Evolutionary conservation across 1,140 invertebrate genomes (phyloP).

Genomic region (Sitobion miscanthi): DNA sequence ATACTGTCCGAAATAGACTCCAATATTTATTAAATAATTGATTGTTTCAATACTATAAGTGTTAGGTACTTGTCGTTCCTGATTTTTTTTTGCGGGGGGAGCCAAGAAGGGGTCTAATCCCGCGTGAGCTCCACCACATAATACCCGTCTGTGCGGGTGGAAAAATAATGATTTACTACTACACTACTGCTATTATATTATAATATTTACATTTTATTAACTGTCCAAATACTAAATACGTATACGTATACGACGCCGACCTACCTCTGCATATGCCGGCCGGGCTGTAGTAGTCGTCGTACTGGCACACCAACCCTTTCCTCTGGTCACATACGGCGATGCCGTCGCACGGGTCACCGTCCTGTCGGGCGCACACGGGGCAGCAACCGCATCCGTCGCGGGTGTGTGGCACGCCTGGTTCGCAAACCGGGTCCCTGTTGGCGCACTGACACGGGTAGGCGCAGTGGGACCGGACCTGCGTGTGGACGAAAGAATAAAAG

Average conservation of each 20-base stretch:
- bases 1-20: too few relatives aligned
- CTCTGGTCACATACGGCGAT: conserved; percentile 62
- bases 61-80: not conserved
- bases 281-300: conserved; percentile 59
- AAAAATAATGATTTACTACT: not conserved
- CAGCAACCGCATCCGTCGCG: conserved; percentile 67
- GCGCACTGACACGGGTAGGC: conserved; percentile 62
- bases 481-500: conserved; percentile 22
- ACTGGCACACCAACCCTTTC: conserved; percentile 63
- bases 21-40: not conserved
- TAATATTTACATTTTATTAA: not conserved
- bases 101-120: too few relatives aligned
- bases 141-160: not conserved
- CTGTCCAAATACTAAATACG: not conserved
- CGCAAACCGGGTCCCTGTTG: conserved; percentile 59
- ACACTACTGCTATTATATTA: not conserved
- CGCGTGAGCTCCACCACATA: not conserved
- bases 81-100: not conserved
- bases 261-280: conserved; percentile 51
- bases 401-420: conserved; percentile 62
- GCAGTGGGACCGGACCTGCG: conserved; percentile 59
- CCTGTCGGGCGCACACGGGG: conserved; percentile 65
- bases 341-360: conserved; percentile 64
- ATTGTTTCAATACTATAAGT: not conserved
- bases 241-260: not conserved